These are phyloP conservation scores for Nerophis lumbriciformis DNA, from an alignment of 2,113 vertebrate species.

Conservation along the genomic window DNA sequence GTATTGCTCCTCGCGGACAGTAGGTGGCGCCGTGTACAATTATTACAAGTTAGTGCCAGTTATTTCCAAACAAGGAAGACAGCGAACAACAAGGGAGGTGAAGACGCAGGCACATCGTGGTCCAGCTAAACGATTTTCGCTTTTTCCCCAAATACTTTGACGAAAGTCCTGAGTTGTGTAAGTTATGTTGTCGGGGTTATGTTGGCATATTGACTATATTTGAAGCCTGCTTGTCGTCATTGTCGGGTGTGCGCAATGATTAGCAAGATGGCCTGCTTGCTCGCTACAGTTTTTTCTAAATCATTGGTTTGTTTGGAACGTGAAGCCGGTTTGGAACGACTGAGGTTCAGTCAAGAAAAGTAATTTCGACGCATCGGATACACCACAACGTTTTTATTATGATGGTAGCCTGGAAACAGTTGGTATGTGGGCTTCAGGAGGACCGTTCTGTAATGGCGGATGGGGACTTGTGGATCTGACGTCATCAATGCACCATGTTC, in stretches of 20 bases:
- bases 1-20: neutral
- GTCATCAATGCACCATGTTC: too few species aligned
- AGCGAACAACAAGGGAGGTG: neutral
- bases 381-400: too few species aligned
- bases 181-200: conserved; percentile 22
- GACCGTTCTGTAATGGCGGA: neutral
- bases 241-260: neutral
- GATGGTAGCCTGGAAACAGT: neutral
- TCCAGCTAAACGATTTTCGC: neutral
- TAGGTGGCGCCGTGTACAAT: conserved; percentile 6
- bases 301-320: neutral
- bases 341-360: neutral
- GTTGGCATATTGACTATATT: neutral
- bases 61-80: neutral
- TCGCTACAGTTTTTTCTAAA: conserved; percentile 4
- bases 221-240: too few species aligned
- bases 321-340: neutral
- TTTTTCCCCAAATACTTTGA: neutral
- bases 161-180: conserved; percentile 33
- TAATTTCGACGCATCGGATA: neutral
- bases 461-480: neutral
- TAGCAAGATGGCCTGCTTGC: neutral
- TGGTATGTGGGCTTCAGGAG: neutral
- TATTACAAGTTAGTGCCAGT: neutral
- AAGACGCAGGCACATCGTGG: neutral